Evolutionary conservation across 2,113 vertebrate genomes (phyloP).

Genomic region (Heterotis niloticus): DNA sequence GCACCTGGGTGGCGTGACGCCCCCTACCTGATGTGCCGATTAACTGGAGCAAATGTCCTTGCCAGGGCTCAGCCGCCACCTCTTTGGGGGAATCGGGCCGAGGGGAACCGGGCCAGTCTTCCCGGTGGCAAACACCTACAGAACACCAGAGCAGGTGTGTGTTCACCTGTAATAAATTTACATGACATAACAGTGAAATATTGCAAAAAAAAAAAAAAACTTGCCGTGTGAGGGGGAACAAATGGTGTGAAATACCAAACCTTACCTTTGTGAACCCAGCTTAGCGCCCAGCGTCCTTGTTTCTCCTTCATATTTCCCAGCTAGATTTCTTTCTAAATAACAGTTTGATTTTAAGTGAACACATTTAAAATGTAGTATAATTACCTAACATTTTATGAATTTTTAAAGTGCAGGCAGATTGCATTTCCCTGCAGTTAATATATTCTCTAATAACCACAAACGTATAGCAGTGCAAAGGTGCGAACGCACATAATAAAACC

Average conservation of each 20-base stretch:
- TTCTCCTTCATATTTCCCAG: neutral
- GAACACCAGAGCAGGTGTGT: slow-evolving; percentile 26
- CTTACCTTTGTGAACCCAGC: too few relatives aligned
- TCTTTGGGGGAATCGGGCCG: neutral
- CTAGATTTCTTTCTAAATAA: neutral
- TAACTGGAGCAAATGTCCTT: slow-evolving; percentile 18
- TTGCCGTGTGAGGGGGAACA: too few relatives aligned
- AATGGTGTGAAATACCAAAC: too few relatives aligned
- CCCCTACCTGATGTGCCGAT: neutral
- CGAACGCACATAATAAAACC: slow-evolving; percentile 59
- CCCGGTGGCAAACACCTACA: slow-evolving; percentile 22
- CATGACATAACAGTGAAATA: neutral
- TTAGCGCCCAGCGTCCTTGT: neutral
- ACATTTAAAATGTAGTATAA: neutral
- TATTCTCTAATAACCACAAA: slow-evolving; percentile 33
- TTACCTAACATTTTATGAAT: too few relatives aligned
- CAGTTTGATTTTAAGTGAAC: neutral
- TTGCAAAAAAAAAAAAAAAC: too few relatives aligned
- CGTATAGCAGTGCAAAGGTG: slow-evolving; percentile 54
- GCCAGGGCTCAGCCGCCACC: slow-evolving; percentile 30
- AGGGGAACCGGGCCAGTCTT: slow-evolving; percentile 29
- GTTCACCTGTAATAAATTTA: neutral
- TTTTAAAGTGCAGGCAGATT: neutral
- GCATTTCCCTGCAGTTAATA: slow-evolving; percentile 6
- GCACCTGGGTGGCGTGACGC: neutral